Evolutionary conservation across 2,797 vertebrate species (phyloP), one percentile per base, ranked within the genome.

Genomic region (Urocyon cinereoargenteus): DNA sequence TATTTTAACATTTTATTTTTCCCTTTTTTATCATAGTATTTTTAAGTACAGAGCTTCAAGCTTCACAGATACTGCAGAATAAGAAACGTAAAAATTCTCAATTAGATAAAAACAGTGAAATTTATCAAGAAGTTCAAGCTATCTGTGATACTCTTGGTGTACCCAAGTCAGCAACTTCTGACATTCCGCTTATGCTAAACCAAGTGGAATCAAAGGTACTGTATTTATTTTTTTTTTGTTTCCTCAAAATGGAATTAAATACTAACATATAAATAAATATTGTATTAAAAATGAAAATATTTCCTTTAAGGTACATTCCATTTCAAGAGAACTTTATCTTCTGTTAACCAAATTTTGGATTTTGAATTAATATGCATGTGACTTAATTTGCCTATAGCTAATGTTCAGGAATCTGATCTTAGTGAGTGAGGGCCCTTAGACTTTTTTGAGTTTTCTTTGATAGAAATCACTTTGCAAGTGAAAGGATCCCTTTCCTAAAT

Each of bases 11-110:
- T 72, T 91, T 49, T 59, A 22, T 64, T 59, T 68, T 90, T 6
- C 70, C 55, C 75, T 79, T 97, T 95, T 94, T 97, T 72, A 93
- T 97, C 40, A 10, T 66, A 99, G 99, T 99, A 97, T 99, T 99
- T 98, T 98, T 99, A 91, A 99, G 99, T 98, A 99, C 99, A 21
- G 99, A 99, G 98, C 99, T 99, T 97, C 99, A 99, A 98, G 99
- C 99, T 26, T 99, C 99, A 95, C 99, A 99, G 98, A 99, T 99
- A 53, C 3, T 99, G 94, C 98, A 98, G 90, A 99, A 98, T 97
- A 99, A 99, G 97, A 89, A 96, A 90, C 11, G 0, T 62, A 98
- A 93, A 97, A 98, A 83, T 92, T 98, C 98, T 97, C 96, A 34
- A 64, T 84, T 96, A 98, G 97, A 98, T 59, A 98, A 98, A 96